Base-by-base conservation (phyloP, 2,888 invertebrate genomes). In the Phania funesta region DNA sequence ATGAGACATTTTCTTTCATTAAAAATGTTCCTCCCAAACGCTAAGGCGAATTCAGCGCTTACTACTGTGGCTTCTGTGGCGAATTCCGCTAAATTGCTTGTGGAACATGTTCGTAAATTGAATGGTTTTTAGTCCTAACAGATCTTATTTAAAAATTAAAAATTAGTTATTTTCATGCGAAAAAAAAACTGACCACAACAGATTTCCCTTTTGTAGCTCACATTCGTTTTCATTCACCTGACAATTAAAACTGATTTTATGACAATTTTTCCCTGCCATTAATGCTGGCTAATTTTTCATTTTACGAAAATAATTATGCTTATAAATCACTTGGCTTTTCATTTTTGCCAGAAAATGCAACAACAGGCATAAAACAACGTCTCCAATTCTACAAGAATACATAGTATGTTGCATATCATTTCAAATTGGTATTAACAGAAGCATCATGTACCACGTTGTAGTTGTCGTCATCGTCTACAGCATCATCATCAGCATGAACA, bases 291-390 rank as follows among this genome's bases (percentile, higher is more conserved):
- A 78, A 78, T 78, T 82, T 52, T 65, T 68, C 41, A 78, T 78
- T 78, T 82, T 68, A 65, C 52, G 52, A 70, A 82, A 82, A 82
- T 78, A 78, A 78, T 82, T 78, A 70, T 67, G 74, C 64, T 78
- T 75, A 78, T 82, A 82, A 82, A 82, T 82, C 82, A 82, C 67
- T 73, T 64, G 64, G 20, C 32, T 52, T 46, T 35, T 78, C 56
- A 5, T 16, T 20, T 52, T 41, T 67, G 64, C 46, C 71, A 38
- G 26, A 46, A 75, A 62, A 76, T 26, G 38, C 65, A 65, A 56
- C 64, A 70, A 46, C 56, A 52, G 60, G 41, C 48, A 38, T 44
- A 71, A 70, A 68, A 22, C 13, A 70, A 75, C 52, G 70, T 60
- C 70, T 70, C 70, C 65, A 64, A 75, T 62, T 35, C 65, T 13